phyloP scores from a whole-genome alignment of 1,140 invertebrate genomes.

The Rhyacophila brunnea region DNA sequence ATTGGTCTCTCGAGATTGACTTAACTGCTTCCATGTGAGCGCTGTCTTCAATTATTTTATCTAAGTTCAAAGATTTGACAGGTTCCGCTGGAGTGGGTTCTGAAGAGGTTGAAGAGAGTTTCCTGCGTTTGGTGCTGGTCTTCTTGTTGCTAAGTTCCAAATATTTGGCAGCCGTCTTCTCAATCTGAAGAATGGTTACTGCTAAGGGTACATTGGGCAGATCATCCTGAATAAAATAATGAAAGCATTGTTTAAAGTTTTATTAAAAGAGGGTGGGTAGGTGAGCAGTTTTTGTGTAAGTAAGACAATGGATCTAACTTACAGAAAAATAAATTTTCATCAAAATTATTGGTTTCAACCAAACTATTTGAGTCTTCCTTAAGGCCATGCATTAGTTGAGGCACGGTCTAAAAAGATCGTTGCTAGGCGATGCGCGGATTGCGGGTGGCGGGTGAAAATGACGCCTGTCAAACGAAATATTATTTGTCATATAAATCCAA shows the following conservation, averaged over 20 bases:
- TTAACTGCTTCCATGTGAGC: constrained; percentile 41
- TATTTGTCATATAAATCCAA: too few species aligned
- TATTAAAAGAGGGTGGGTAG: constrained; percentile 9
- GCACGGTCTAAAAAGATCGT: too few species aligned
- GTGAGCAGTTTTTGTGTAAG: too few species aligned
- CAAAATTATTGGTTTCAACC: too few species aligned
- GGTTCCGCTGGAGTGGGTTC: not conserved
- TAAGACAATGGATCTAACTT: too few species aligned
- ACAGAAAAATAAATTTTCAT: too few species aligned
- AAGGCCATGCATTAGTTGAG: too few species aligned
- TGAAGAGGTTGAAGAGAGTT: constrained; percentile 32
- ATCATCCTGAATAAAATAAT: constrained; percentile 45
- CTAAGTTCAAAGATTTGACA: constrained; percentile 33
- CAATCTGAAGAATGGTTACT: constrained; percentile 49
- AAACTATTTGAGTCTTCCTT: too few species aligned
- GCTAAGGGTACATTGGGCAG: constrained; percentile 48
- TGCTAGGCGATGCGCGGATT: too few species aligned
- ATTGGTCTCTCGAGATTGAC: constrained; percentile 38
- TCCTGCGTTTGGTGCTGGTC: constrained; percentile 43
- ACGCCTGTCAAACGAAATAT: too few species aligned
- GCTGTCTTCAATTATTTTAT: constrained; percentile 32
- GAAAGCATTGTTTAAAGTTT: constrained; percentile 3
- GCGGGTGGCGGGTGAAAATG: too few species aligned
- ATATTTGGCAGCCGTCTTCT: constrained; percentile 45
- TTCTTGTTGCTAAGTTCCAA: constrained; percentile 44